phyloP scores from a whole-genome alignment of 1,140 invertebrate species.

The Rhyacophila brunnea region DNA sequence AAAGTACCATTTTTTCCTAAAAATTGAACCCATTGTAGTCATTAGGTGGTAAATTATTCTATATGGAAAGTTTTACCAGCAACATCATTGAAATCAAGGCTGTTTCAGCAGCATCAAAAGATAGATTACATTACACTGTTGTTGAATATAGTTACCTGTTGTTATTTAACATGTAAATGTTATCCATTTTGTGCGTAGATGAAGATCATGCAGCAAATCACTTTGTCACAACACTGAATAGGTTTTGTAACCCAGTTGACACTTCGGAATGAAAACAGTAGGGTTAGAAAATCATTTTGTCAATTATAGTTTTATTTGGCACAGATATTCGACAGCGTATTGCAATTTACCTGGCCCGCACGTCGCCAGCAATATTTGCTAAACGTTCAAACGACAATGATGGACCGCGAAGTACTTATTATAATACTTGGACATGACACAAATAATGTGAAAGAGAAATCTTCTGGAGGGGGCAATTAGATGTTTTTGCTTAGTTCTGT shows the following conservation, averaged over 20 bases:
- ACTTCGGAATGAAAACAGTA: too few relatives aligned
- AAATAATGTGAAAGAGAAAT: conserved; percentile 28
- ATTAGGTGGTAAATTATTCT: too few relatives aligned
- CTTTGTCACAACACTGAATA: conserved; percentile 13
- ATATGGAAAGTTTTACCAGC: too few relatives aligned
- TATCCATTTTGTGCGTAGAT: conserved; percentile 25
- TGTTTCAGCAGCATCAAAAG: too few relatives aligned
- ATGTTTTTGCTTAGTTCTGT: conserved; percentile 9
- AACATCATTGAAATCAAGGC: too few relatives aligned
- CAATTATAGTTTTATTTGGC: neutral
- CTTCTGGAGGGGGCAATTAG: conserved; percentile 23
- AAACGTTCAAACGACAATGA: conserved; percentile 1
- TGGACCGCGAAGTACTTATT: neutral
- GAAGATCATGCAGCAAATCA: conserved; percentile 11
- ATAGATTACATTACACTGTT: too few relatives aligned
- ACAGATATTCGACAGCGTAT: too few relatives aligned
- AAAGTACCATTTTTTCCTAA: too few relatives aligned
- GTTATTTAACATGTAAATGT: conserved; percentile 29
- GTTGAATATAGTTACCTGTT: conserved; percentile 25
- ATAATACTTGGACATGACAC: conserved; percentile 11
- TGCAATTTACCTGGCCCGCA: neutral
- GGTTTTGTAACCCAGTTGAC: too few relatives aligned
- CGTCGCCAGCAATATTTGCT: conserved; percentile 11
- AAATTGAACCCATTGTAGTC: too few relatives aligned
- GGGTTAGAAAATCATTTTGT: conserved; percentile 5